Percentiles rank a stretch among this genome's conserved stretches.
Evolutionary conservation across 2,113 vertebrate genomes (phyloP).

Genomic region (Petroica traversi): DNA sequence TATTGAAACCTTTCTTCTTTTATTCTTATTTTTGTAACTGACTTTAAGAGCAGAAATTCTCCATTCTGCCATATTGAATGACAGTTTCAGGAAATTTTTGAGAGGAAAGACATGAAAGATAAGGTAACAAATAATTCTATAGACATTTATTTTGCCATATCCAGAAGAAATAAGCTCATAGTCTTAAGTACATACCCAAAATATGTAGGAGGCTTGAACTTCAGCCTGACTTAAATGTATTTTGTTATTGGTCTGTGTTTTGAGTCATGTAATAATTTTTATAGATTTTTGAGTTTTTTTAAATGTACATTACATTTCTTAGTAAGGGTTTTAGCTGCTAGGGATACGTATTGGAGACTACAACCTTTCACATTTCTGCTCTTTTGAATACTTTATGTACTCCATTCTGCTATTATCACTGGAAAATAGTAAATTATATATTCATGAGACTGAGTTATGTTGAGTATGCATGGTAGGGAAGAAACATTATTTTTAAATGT

Average conservation of each 20-base stretch:
- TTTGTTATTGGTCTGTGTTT: neutral
- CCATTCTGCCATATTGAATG: neutral
- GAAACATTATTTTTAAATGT: neutral
- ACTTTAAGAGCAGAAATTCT: neutral
- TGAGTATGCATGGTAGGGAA: neutral
- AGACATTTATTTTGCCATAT: neutral
- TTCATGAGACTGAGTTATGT: neutral
- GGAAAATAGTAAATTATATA: neutral
- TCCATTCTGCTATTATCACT: neutral
- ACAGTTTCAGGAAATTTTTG: neutral
- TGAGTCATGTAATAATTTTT: neutral
- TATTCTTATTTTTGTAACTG: neutral
- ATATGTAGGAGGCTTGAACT: neutral
- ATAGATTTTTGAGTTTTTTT: neutral
- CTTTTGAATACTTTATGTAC: neutral
- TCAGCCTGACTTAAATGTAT: neutral
- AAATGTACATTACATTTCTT: neutral
- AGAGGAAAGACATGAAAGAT: neutral
- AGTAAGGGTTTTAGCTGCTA: neutral
- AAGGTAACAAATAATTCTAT: neutral
- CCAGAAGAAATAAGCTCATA: neutral
- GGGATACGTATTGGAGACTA: neutral
- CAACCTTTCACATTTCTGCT: neutral
- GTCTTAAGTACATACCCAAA: neutral
- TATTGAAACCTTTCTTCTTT: neutral